These are phyloP conservation scores for Listrodromus nycthemerus DNA, from an alignment of 2,888 invertebrate genomes.

Conservation along the genomic window DNA sequence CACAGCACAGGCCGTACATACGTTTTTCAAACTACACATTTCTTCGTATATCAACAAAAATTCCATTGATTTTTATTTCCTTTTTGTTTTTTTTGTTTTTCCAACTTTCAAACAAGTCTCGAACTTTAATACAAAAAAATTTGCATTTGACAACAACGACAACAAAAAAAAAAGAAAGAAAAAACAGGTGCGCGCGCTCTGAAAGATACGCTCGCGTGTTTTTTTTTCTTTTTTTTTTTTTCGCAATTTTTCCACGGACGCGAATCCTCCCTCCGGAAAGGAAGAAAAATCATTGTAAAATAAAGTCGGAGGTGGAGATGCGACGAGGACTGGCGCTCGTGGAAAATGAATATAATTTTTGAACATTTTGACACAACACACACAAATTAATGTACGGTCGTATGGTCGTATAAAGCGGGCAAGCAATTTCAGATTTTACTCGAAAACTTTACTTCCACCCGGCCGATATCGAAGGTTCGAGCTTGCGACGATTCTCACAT, in stretches of 20 bases:
- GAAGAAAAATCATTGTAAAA: not conserved
- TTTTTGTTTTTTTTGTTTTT: constrained; percentile 11
- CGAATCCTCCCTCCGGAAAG: constrained; percentile 20
- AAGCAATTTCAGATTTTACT: constrained; percentile 70
- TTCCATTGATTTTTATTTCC: constrained; percentile 18
- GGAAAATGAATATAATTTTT: constrained; percentile 22
- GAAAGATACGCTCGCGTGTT: constrained; percentile 34
- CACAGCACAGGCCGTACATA: constrained; percentile 71
- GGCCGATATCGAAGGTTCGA: constrained; percentile 66
- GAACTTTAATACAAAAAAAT: constrained; percentile 12
- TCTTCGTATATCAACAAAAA: constrained; percentile 25
- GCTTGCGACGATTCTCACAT: constrained; percentile 43
- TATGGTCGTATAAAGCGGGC: constrained; percentile 64
- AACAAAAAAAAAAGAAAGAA: not conserved
- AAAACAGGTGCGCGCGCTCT: constrained; percentile 29
- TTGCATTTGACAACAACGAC: not conserved
- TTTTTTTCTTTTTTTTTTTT: constrained; percentile 31
- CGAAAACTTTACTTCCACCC: constrained; percentile 71
- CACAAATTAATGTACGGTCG: constrained; percentile 51
- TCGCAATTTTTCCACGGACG: constrained; percentile 45
- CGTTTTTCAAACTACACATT: constrained; percentile 59
- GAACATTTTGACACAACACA: constrained; percentile 40
- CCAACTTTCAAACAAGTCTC: constrained; percentile 12
- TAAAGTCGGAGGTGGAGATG: not conserved
- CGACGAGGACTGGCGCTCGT: constrained; percentile 46